Conservation (phyloP, 1,140 invertebrate species). For the Zaprionus capensis region DNA sequence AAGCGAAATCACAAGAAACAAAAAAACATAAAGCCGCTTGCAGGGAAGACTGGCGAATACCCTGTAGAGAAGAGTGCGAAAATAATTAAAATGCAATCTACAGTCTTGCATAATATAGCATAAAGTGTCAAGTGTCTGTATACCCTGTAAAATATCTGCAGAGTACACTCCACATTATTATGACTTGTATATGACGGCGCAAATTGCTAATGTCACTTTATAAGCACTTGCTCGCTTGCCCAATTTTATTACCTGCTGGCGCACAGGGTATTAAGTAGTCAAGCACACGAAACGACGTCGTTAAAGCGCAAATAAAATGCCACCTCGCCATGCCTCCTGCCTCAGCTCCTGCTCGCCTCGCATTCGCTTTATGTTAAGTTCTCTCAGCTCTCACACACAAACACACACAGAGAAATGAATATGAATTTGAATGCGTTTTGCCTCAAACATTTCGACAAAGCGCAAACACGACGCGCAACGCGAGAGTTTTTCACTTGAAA, state of each 20-base stretch:
- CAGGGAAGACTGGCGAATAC: conserved; percentile 10
- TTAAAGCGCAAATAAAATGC: conserved; percentile 63
- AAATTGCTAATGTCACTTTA: neutral
- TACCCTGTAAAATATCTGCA: neutral
- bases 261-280: conserved; percentile 38
- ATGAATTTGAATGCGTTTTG: conserved; percentile 57
- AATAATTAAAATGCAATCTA: neutral
- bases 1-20: conserved; percentile 9
- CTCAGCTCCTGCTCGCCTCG: neutral
- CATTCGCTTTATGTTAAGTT: conserved; percentile 67
- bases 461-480: conserved; percentile 36
- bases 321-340: conserved; percentile 5
- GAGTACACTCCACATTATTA: neutral
- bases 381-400: conserved; percentile 25
- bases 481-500: conserved; percentile 52
- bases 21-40: neutral
- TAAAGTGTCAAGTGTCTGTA: neutral
- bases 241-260: neutral
- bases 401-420: conserved; percentile 63
- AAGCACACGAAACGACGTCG: conserved; percentile 41
- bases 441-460: conserved; percentile 46
- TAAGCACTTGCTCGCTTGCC: neutral
- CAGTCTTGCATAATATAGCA: neutral
- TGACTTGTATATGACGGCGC: neutral
- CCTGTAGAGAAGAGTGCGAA: neutral